A percentile compares a stretch with the other conserved stretches of the same genome.
phyloP scores from a whole-genome alignment of 2,113 vertebrate genomes.

The Dolichallabes microphthalmus region DNA sequence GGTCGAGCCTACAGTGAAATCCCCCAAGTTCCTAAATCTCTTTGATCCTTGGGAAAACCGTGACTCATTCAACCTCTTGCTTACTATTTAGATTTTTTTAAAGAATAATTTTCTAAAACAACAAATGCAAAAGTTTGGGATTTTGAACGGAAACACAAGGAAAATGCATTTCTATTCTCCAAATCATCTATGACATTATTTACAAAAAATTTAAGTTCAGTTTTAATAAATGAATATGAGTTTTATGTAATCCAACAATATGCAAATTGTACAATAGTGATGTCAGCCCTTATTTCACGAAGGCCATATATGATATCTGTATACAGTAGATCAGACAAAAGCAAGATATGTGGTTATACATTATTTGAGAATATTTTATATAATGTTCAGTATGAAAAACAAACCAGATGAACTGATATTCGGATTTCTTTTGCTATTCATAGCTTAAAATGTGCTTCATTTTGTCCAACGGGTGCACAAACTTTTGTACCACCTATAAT shows the following conservation, averaged over 20 bases:
- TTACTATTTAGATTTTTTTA: slow-evolving; percentile 15
- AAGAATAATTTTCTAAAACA: background rate
- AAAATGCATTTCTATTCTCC: background rate
- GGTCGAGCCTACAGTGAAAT: slow-evolving; percentile 33
- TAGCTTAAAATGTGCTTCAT: background rate
- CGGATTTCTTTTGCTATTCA: background rate
- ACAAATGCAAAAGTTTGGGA: background rate
- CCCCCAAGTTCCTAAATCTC: slow-evolving; percentile 40
- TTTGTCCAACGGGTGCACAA: background rate
- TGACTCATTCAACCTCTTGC: slow-evolving; percentile 44
- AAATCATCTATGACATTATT: background rate
- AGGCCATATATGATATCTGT: background rate
- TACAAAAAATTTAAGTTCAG: background rate
- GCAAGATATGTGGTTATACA: background rate
- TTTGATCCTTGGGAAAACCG: slow-evolving; percentile 56
- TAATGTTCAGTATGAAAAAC: background rate
- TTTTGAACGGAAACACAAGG: background rate
- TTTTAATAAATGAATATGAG: background rate
- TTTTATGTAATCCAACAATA: background rate
- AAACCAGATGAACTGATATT: background rate
- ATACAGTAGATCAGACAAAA: too few species aligned
- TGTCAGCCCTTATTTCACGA: background rate
- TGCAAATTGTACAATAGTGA: background rate
- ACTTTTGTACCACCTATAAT: background rate
- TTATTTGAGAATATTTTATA: background rate